Evolutionary conservation across 2,113 vertebrate species (phyloP).

Genomic region (Hylia prasina): DNA sequence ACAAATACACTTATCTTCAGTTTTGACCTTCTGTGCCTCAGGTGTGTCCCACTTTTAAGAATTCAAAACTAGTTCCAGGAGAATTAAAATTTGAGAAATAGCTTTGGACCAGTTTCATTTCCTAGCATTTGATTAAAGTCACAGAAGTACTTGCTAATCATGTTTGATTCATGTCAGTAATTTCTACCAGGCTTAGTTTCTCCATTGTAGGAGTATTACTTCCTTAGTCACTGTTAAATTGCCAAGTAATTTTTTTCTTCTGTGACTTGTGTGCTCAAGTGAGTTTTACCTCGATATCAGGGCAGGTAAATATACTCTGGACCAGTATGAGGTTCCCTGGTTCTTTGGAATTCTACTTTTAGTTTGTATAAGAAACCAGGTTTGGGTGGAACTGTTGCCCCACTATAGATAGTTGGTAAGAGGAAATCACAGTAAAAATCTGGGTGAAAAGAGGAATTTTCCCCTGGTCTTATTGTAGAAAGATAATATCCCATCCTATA

Average conservation of each 20-base stretch:
- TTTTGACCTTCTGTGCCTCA: background rate
- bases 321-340: background rate
- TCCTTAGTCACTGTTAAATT: background rate
- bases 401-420: background rate
- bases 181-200: background rate
- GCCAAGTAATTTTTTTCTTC: background rate
- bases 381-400: background rate
- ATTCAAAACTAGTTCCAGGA: background rate
- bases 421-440: background rate
- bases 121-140: background rate
- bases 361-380: background rate
- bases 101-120: background rate
- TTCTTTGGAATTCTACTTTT: background rate
- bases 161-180: background rate
- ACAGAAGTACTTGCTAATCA: background rate
- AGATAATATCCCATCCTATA: background rate
- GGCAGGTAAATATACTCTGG: background rate
- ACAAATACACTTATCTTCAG: background rate
- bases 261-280: background rate
- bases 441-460: background rate
- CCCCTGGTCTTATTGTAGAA: background rate
- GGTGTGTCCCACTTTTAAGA: background rate
- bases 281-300: background rate
- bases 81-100: background rate
- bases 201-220: background rate